phyloP scores from a whole-genome alignment of 1,140 invertebrate species.

The Lordiphosa mommai region DNA sequence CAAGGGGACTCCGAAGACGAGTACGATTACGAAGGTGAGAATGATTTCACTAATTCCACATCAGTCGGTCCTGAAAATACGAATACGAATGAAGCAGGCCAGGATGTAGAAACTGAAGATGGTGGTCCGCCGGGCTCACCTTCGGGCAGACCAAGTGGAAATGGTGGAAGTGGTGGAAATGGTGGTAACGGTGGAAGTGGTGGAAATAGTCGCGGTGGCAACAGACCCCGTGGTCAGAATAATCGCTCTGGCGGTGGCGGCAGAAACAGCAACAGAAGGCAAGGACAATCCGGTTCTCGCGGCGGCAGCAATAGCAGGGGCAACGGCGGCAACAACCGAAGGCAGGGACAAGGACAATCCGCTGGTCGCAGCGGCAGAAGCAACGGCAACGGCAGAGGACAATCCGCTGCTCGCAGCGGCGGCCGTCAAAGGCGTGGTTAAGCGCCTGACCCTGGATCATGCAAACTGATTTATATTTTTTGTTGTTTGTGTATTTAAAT shows the following conservation, averaged over 20 bases:
- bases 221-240: not conserved
- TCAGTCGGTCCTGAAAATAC: no score
- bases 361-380: not conserved
- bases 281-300: not conserved
- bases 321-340: slow-evolving; percentile 5
- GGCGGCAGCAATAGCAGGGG: slow-evolving; percentile 7
- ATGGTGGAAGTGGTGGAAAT: not conserved
- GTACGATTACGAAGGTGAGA: no score
- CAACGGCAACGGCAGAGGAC: not conserved
- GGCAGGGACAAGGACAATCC: no score
- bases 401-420: not conserved
- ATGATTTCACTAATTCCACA: no score
- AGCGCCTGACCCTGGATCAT: no score
- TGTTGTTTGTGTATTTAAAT: no score
- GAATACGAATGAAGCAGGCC: not conserved
- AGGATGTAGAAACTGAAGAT: not conserved
- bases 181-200: not conserved
- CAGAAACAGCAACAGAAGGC: not conserved
- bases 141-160: no score
- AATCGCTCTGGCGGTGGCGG: not conserved
- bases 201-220: not conserved
- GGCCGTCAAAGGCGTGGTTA: no score
- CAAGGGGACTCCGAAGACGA: no score
- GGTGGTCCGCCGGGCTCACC: not conserved
- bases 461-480: no score